phyloP scores from a whole-genome alignment of 2,113 vertebrate genomes.

The Cephalopholis sonnerati region DNA sequence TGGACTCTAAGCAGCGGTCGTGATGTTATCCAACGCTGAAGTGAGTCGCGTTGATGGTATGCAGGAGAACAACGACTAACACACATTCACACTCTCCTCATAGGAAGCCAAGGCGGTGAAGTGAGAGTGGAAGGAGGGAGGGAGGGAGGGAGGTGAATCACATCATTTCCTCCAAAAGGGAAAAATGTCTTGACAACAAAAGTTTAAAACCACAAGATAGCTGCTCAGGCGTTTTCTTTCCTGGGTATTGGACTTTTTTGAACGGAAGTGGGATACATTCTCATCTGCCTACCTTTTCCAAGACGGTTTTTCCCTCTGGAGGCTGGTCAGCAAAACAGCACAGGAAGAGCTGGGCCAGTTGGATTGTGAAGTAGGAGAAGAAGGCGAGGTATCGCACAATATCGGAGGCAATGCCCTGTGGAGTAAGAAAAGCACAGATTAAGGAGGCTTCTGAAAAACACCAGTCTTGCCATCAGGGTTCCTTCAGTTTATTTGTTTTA shows the following conservation, averaged over 20 bases:
- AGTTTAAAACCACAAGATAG: constrained; percentile 73
- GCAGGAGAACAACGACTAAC: constrained; percentile 38
- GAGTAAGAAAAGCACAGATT: constrained; percentile 44
- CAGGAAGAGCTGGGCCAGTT: constrained; percentile 88
- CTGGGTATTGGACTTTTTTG: constrained; percentile 35
- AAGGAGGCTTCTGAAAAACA: background rate
- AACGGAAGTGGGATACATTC: constrained; percentile 59
- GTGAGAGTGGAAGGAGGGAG: constrained; percentile 48
- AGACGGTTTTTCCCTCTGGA: constrained; percentile 83
- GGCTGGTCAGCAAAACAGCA: constrained; percentile 90
- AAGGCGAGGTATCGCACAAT: constrained; percentile 86
- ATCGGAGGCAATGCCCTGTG: constrained; percentile 87
- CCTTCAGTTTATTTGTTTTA: constrained; percentile 16
- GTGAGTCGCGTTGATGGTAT: constrained; percentile 55
- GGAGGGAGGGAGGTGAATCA: constrained; percentile 64
- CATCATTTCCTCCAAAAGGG: constrained; percentile 77
- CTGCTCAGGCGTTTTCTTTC: constrained; percentile 52
- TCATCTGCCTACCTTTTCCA: constrained; percentile 82
- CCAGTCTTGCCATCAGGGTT: background rate
- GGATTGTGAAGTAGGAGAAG: constrained; percentile 87
- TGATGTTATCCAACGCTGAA: constrained; percentile 35
- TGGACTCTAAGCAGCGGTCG: constrained; percentile 19
- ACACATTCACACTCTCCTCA: constrained; percentile 56
- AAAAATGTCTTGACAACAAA: constrained; percentile 67
- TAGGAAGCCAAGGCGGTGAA: constrained; percentile 62